Base-by-base conservation (phyloP, 2,113 vertebrate genomes). In the Sinocyclocheilus maitianheensis region DNA sequence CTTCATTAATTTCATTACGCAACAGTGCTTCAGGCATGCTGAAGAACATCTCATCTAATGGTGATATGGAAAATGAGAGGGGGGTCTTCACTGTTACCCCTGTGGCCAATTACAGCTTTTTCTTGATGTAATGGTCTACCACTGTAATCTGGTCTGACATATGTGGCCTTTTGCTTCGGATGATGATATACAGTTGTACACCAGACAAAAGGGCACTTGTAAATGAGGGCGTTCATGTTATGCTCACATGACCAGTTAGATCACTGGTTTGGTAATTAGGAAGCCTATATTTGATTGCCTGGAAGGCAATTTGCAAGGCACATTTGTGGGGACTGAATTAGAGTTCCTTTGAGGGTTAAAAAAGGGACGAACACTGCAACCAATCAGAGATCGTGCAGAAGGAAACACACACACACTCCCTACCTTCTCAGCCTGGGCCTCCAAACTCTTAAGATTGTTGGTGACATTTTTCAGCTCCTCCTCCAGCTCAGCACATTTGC, bases 391-490 rank as follows among this genome's bases (percentile, higher is more conserved):
- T 51, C 37, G 53, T 51, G 79, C 60, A 67, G 22, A 85, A 53
- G 4, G 3, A 77, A 77, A 11, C 43, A 43, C 43, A 43, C 0
- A 83, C 79, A 78, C 34, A 55, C 46, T 53, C 71, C 95, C 94
- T 97, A 99, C 98, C 97, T 99, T 99, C 93, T 99, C 98, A 78
- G 97, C 97, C 95, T 97, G 97, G 90, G 97, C 98, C 94, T 99
- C 98, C 95, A 99, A 95, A 92, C 97, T 98, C 93, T 98, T 99
- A 92, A 99, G 95, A 94, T 99, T 99, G 94, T 99, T 99, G 92
- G 97, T 98, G 94, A 99, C 97, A 91, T 97, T 99, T 96, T 98
- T 98, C 95, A 98, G 95, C 92, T 99, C 97, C 67, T 99, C 98
- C 91, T 99, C 98, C 93, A 99, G 96, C 91, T 99, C 97, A 72